Evolutionary conservation across 2,888 invertebrate genomes (phyloP).

Genomic region (Mylabris sibirica): DNA sequence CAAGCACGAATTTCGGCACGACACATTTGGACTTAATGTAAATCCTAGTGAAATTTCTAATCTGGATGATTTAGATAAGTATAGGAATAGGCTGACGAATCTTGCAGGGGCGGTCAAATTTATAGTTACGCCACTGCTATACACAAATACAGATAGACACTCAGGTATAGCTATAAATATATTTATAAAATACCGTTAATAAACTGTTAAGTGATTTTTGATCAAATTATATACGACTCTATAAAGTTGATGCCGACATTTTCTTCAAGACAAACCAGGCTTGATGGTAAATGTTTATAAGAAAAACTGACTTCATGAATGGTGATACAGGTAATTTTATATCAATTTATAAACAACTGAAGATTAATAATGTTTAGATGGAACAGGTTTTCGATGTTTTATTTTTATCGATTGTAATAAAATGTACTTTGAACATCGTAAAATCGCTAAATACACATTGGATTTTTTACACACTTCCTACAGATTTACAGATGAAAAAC

Average conservation of each 20-base stretch:
- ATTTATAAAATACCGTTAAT: background rate
- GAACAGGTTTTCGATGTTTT: background rate
- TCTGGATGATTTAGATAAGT: too few relatives aligned
- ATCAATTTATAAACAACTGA: slow-evolving; percentile 12
- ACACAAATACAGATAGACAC: too few relatives aligned
- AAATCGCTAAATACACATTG: background rate
- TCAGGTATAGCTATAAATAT: background rate
- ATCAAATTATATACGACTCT: background rate
- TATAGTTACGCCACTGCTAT: too few relatives aligned
- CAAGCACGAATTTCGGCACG: too few relatives aligned
- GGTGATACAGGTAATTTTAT: slow-evolving; percentile 12
- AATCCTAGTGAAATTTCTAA: too few relatives aligned
- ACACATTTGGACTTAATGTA: too few relatives aligned
- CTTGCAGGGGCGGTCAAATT: too few relatives aligned
- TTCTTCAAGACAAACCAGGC: background rate
- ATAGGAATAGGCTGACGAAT: too few relatives aligned
- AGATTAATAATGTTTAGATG: background rate
- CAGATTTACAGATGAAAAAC: background rate
- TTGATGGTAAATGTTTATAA: slow-evolving; percentile 3
- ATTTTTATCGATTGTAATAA: slow-evolving; percentile 1
- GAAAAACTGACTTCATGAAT: slow-evolving; percentile 16
- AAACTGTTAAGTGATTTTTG: slow-evolving; percentile 3
- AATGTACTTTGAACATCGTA: background rate
- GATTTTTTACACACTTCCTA: background rate
- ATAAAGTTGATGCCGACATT: slow-evolving; percentile 1